These are phyloP conservation scores for Mustelus asterias DNA, from an alignment of 2,113 vertebrate genomes.

Conservation along the genomic window DNA sequence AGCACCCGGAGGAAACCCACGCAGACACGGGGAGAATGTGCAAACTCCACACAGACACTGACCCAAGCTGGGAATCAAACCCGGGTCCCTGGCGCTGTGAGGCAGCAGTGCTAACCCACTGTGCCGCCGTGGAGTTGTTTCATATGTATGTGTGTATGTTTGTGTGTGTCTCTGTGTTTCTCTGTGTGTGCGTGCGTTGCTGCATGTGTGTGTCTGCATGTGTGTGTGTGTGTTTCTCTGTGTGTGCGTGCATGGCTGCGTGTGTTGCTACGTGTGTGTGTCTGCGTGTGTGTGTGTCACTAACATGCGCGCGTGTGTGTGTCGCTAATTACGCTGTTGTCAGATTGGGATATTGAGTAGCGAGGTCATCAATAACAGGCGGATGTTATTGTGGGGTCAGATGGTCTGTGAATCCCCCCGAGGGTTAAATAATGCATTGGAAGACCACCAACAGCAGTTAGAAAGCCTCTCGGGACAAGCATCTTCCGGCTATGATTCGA, in stretches of 20 bases:
- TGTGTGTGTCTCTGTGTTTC: no score
- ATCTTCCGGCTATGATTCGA: not conserved
- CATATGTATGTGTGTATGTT: not conserved
- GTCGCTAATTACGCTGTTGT: not conserved
- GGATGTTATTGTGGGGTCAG: not conserved
- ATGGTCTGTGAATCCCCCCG: not conserved
- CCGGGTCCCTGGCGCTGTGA: no score
- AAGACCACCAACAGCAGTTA: not conserved
- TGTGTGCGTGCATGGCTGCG: not conserved
- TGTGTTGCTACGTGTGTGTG: not conserved
- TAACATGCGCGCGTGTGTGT: no score
- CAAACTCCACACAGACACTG: no score
- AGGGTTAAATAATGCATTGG: not conserved
- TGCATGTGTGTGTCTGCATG: not conserved
- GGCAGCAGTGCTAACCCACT: no score
- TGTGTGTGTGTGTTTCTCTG: not conserved
- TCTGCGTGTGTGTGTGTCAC: not conserved
- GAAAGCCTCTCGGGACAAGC: not conserved
- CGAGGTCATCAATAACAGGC: not conserved
- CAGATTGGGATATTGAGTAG: not conserved
- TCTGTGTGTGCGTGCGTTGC: not conserved
- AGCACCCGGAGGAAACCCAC: no score
- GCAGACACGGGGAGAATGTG: no score
- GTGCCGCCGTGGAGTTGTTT: no score
- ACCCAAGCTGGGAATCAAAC: no score